These are phyloP conservation scores for Rhea pennata DNA, from an alignment of 2,113 vertebrate species.

Conservation along the genomic window DNA sequence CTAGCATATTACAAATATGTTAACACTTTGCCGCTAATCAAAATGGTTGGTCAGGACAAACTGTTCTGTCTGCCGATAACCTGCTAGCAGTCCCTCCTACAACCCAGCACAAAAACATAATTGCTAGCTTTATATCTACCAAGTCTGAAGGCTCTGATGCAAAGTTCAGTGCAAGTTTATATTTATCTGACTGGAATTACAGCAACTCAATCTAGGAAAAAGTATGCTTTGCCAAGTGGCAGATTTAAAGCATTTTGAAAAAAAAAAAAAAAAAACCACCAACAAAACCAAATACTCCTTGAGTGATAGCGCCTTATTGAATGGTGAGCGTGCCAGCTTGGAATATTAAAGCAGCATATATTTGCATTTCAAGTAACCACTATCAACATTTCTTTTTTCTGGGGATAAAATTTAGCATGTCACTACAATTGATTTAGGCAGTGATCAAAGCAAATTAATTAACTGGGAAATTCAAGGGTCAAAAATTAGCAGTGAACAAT, in stretches of 20 bases:
- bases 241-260: background rate
- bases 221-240: background rate
- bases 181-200: background rate
- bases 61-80: background rate
- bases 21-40: background rate
- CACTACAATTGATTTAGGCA: constrained; percentile 33
- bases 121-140: background rate
- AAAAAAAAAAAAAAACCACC: background rate
- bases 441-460: constrained; percentile 49
- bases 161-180: background rate
- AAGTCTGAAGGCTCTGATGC: background rate
- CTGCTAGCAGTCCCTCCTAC: background rate
- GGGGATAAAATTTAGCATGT: background rate
- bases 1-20: accelerated
- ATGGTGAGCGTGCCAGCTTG: background rate
- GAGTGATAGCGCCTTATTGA: background rate
- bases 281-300: background rate
- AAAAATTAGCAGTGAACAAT: background rate
- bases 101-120: background rate
- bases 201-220: background rate
- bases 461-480: constrained; percentile 11
- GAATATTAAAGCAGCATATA: constrained; percentile 7
- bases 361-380: constrained; percentile 43
- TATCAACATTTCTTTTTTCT: background rate
- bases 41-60: background rate